Base-by-base conservation (phyloP, 2,888 invertebrate genomes). In the Drosophila neutralis region DNA sequence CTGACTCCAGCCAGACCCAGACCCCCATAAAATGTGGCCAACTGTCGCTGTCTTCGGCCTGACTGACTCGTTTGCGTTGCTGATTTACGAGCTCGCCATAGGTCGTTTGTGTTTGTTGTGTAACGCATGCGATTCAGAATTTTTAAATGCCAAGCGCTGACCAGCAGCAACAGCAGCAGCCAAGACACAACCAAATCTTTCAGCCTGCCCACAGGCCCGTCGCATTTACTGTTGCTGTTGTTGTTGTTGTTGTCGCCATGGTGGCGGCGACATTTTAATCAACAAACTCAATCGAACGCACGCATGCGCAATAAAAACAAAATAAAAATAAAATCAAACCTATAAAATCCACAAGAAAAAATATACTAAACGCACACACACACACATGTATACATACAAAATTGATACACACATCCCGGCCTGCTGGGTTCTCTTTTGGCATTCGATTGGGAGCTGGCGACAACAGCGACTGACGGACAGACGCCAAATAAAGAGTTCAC, bases 31-130 rank as follows among this genome's bases (percentile, higher is more conserved):
- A 82, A 83, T 82, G 83, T 83, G 56, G 77, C 80, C 82, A 79
- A 78, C 69, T 69, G 74, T 74, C 74, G 57, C 68, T 75, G 75
- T 65, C 69, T 60, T 57, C 45, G 48, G 68, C 29, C 80, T 78
- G 80, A 80, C 82, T 74, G 83, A 79, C 82, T 88, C 87, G 85
- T 88, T 91, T 83, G 81, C 69, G 77, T 68, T 65, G 78, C 83
- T 91, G 91, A 91, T 91, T 91, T 91, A 91, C 90, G 91, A 91
- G 89, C 87, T 90, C 91, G 86, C 83, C 90, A 87, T 83, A 88
- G 83, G 86, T 77, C 53, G 76, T 62, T 62, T 45, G 45, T 45
- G 15, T 24, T 24, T 45, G 45, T 24, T 45, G 91, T 91, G 91
- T 91, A 91, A 91, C 90, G 91, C 85, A 86, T 86, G 80, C 87